A percentile compares a stretch with the other conserved stretches of the same genome.
Conservation (phyloP, 2,888 invertebrate species). For the Phaonia tiefii region DNA sequence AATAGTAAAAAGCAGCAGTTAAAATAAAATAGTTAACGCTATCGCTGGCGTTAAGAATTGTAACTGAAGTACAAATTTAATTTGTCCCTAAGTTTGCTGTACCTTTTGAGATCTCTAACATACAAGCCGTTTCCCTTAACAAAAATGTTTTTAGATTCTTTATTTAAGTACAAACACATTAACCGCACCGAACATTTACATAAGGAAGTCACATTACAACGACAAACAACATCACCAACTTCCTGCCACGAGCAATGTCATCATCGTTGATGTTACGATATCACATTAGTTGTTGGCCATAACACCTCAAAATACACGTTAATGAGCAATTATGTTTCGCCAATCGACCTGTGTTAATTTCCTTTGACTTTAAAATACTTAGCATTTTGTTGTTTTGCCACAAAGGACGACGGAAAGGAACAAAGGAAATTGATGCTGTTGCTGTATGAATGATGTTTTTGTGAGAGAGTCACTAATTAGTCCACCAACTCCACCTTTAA, state of each 20-base stretch:
- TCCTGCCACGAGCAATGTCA: background rate
- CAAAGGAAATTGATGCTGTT: background rate
- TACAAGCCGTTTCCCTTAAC: too few species aligned
- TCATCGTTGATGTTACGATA: constrained; percentile 7
- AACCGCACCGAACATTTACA: too few species aligned
- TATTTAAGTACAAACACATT: too few species aligned
- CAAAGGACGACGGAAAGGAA: background rate
- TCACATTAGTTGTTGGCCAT: constrained; percentile 1
- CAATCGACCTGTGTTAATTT: constrained; percentile 19
- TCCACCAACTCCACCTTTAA: background rate
- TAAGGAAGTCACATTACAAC: too few species aligned
- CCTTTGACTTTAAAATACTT: background rate
- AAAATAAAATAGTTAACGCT: too few species aligned
- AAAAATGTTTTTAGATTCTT: too few species aligned
- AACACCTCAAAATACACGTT: constrained; percentile 31
- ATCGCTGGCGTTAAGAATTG: too few species aligned
- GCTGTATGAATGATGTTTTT: background rate
- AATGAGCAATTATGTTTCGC: constrained; percentile 39
- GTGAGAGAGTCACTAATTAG: constrained; percentile 61
- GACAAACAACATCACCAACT: too few species aligned
- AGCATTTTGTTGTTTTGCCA: background rate
- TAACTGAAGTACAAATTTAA: too few species aligned
- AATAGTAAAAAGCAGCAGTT: background rate
- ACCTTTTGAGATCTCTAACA: too few species aligned
- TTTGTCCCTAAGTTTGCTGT: too few species aligned